phyloP scores from a whole-genome alignment of 2,113 vertebrate species.

The Fregetta grallaria region DNA sequence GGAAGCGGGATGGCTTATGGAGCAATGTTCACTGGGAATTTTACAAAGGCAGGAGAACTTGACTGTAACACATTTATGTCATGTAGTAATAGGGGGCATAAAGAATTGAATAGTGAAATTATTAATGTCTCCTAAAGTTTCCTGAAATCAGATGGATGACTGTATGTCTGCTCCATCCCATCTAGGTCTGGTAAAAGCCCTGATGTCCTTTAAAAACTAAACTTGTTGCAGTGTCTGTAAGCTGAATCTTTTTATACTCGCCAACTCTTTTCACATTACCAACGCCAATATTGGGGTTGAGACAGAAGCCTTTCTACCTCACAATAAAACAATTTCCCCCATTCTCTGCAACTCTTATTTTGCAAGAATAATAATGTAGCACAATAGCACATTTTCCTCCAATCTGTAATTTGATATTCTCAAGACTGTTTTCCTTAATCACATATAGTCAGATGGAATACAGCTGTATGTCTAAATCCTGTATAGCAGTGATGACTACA shows the following conservation, averaged over 20 bases:
- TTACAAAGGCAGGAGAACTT: neutral
- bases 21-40: neutral
- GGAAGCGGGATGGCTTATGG: neutral
- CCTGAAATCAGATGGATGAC: neutral
- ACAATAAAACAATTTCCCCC: neutral
- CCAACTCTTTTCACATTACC: neutral
- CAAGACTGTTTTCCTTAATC: neutral
- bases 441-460: neutral
- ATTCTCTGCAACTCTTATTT: neutral
- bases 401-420: neutral
- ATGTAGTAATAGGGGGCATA: neutral
- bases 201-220: neutral
- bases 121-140: neutral
- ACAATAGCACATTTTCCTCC: neutral
- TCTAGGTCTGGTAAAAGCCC: neutral
- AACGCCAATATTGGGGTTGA: neutral
- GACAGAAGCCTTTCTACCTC: neutral
- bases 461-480: neutral
- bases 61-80: neutral
- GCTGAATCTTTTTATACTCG: neutral
- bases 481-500: neutral
- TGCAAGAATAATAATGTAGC: neutral
- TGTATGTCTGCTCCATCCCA: neutral
- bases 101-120: neutral
- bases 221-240: neutral